Evolutionary conservation across 2,113 vertebrate species (phyloP), one percentile per base, ranked within the genome.

Genomic region (Lichenostomus cassidix): DNA sequence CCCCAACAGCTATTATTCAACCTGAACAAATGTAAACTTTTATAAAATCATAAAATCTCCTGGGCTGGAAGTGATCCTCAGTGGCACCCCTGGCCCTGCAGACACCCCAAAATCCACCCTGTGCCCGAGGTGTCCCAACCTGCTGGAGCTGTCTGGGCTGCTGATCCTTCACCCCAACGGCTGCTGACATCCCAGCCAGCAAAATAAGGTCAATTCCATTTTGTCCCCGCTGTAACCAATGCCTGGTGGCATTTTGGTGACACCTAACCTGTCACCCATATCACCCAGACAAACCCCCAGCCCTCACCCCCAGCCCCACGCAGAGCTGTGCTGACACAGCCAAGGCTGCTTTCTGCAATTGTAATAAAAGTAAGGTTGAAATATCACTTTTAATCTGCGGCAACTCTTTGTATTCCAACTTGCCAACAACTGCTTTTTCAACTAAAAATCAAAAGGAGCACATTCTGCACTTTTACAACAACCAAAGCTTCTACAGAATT

Each of bases 291-390:
- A 60, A 63, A n/a, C 64, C 65, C 5, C 41, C 42, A 17, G 35
- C 5, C n/a, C 37, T 20, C 28, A 41, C 15, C 46, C 5, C 6
- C 29, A 73, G 49, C 75, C 37, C 59, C 58, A 31, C n/a, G 5
- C 50, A 33, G 16, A 44, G 28, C 15, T 0, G 1, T 3, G 8
- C 39, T 20, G 39, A 15, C 58, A 42, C 2, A 64, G 39, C 15
- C 1, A 4, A 29, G 14, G 25, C 37, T 65, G 50, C 1, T 0
- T 1, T 24, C 29, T 44, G 22, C 19, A 69, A 7, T 21, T 5
- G 28, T 8, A 76, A n/a, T 4, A 15, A 59, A 59, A 49, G 42
- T 4, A 9, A 50, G 42, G 41, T 46, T 19, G 10, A 35, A 69
- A 33, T 9, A 47, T 0, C 16, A 31, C 3, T 2, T 58, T 19